A percentile compares a stretch with the other conserved stretches of the same genome.
phyloP scores from a whole-genome alignment of 2,113 vertebrate genomes.

The Stegostoma tigrinum region DNA sequence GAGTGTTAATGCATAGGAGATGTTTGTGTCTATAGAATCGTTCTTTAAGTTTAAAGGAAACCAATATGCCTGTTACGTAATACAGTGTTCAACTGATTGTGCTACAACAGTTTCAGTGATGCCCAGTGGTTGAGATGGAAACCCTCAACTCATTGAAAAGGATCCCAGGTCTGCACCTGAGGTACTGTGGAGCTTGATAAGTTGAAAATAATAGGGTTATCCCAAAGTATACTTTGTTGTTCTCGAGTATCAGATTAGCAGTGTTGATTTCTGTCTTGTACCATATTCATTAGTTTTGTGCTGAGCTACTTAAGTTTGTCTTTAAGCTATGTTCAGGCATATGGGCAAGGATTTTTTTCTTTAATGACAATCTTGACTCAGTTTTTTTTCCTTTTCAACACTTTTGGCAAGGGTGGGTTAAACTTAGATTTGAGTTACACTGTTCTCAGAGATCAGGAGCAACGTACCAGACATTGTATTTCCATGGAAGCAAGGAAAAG shows the following conservation, averaged over 20 bases:
- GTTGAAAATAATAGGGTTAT: not conserved
- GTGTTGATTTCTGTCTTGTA: not conserved
- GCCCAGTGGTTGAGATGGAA: too few relatives aligned
- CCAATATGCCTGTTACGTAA: not conserved
- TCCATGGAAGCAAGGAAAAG: not conserved
- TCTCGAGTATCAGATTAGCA: not conserved
- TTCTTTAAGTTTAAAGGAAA: not conserved
- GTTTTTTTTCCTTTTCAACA: not conserved
- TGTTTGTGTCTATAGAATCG: not conserved
- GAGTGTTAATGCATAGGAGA: not conserved
- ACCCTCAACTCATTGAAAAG: too few relatives aligned
- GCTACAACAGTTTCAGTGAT: not conserved
- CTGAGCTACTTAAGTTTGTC: not conserved
- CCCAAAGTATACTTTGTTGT: not conserved
- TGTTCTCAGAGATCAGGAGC: not conserved
- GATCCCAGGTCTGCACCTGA: too few relatives aligned
- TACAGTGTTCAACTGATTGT: not conserved
- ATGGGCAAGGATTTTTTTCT: not conserved
- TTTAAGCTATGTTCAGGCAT: not conserved
- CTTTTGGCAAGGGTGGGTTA: not conserved
- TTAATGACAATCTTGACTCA: not conserved
- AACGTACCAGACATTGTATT: not conserved
- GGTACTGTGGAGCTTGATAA: not conserved
- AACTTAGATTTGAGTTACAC: not conserved
- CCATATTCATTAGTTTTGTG: not conserved